These are phyloP conservation scores for Sinodicranocentrus sp. DNA, from an alignment of 2,888 invertebrate genomes.

Conservation along the genomic window DNA sequence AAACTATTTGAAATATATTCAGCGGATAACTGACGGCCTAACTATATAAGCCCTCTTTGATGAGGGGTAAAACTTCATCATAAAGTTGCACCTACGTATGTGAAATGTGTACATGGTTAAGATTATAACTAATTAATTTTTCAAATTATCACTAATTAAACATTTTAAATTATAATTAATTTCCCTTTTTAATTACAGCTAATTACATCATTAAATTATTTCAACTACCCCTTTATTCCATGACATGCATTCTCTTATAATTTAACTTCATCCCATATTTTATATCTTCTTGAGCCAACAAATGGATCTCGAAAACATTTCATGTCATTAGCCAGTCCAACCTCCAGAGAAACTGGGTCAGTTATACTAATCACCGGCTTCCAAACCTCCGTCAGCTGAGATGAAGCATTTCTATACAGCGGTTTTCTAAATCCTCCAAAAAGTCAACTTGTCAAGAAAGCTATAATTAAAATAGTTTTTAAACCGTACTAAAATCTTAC, in stretches of 20 bases:
- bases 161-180: too few species aligned
- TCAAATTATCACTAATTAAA: too few species aligned
- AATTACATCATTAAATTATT: too few species aligned
- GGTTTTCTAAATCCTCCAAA: slow-evolving; percentile 33
- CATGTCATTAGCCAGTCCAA: slow-evolving; percentile 43
- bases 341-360: slow-evolving; percentile 22
- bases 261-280: slow-evolving; percentile 60
- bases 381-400: slow-evolving; percentile 19
- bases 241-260: too few species aligned
- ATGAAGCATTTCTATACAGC: slow-evolving; percentile 18
- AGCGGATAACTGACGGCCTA: neutral
- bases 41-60: slow-evolving; percentile 45
- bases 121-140: too few species aligned
- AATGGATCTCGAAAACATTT: slow-evolving; percentile 44
- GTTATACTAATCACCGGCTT: slow-evolving; percentile 35
- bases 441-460: too few species aligned
- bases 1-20: too few species aligned
- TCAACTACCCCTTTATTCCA: too few species aligned
- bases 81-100: slow-evolving; percentile 44
- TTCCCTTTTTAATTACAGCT: too few species aligned
- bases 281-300: neutral
- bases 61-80: slow-evolving; percentile 35
- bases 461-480: neutral
- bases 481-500: neutral
- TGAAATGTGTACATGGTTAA: slow-evolving; percentile 2